phyloP scores from a whole-genome alignment of 1,140 invertebrate genomes.

The Ladona fulva region DNA sequence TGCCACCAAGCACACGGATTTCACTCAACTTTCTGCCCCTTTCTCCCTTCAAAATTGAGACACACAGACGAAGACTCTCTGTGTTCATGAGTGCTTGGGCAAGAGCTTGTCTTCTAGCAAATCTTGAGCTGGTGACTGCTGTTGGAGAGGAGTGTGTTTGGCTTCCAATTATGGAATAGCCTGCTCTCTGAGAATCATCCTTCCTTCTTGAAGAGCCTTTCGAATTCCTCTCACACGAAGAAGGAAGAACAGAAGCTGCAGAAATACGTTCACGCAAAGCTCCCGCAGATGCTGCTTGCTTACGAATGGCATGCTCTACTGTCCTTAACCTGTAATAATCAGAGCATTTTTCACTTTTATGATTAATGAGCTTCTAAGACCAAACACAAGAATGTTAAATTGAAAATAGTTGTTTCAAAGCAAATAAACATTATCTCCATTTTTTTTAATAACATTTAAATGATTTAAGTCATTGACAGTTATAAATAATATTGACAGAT shows the following conservation, averaged over 20 bases:
- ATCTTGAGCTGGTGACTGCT: not conserved
- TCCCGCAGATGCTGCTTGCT: conserved; percentile 44
- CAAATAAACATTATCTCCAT: no score
- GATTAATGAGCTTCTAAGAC: no score
- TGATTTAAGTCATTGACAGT: no score
- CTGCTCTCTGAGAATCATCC: not conserved
- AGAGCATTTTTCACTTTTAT: no score
- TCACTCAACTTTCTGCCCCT: conserved; percentile 42
- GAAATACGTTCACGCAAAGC: conserved; percentile 43
- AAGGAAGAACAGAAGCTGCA: conserved; percentile 23
- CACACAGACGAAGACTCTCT: conserved; percentile 37
- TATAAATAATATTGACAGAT: no score
- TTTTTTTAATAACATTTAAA: no score
- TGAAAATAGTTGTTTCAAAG: no score
- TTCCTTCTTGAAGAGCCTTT: not conserved
- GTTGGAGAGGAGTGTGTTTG: not conserved
- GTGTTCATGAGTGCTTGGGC: not conserved
- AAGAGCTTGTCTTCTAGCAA: not conserved
- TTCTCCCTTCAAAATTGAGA: conserved; percentile 46
- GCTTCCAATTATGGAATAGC: not conserved
- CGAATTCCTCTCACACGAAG: not conserved
- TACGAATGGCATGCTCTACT: conserved; percentile 47
- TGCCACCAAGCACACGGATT: conserved; percentile 32
- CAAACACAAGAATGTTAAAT: no score
- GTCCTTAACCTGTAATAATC: conserved; percentile 41